Evolutionary conservation across 2,888 invertebrate species (phyloP).

Genomic region (Calliopum simillimum): DNA sequence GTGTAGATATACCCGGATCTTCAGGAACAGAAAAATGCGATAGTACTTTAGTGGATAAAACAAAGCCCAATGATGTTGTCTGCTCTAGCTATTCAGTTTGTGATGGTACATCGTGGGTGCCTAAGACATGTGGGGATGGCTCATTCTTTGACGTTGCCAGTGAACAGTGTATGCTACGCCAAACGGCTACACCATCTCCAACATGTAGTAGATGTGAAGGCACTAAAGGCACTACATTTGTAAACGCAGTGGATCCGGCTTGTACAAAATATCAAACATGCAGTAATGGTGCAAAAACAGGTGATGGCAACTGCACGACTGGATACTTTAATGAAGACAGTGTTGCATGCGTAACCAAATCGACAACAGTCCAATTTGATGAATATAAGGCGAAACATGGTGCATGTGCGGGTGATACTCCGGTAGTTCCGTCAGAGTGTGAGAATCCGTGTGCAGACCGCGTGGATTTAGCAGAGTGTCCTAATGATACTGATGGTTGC

Average conservation of each 20-base stretch:
- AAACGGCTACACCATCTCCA: conserved; percentile 35
- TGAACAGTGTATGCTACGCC: conserved; percentile 40
- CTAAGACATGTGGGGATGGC: conserved; percentile 31
- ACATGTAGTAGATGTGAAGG: conserved; percentile 51
- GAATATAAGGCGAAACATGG: too few species aligned
- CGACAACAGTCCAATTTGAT: neutral
- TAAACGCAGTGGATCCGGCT: conserved; percentile 45
- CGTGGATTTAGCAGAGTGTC: too few species aligned
- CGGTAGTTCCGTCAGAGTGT: too few species aligned
- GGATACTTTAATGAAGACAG: conserved; percentile 42
- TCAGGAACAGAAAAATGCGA: neutral
- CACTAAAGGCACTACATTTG: conserved; percentile 44
- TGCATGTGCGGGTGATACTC: too few species aligned
- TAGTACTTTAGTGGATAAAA: neutral
- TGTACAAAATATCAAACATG: conserved; percentile 44
- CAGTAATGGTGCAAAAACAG: conserved; percentile 28
- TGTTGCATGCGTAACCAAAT: conserved; percentile 36
- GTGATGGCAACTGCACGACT: conserved; percentile 28
- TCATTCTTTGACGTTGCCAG: conserved; percentile 38
- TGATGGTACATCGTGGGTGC: conserved; percentile 27
- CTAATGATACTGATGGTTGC: too few species aligned
- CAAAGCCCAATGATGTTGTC: conserved; percentile 22
- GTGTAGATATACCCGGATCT: conserved; percentile 1
- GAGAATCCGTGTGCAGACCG: too few species aligned
- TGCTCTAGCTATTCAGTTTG: conserved; percentile 45